Conservation (phyloP, 2,888 invertebrate species). For the Chironomus tentans region DNA sequence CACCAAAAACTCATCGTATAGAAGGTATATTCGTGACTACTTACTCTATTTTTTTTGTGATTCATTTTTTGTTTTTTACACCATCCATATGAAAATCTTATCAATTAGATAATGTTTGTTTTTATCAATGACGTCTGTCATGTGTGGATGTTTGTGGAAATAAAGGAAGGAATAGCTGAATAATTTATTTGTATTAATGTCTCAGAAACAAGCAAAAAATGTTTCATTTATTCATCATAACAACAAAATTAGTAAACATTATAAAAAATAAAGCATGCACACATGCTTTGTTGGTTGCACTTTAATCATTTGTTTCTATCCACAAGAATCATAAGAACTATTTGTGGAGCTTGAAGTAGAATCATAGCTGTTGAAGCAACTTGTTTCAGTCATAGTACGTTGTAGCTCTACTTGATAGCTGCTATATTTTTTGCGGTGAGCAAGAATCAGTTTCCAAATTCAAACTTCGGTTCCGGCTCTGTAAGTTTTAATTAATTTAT, state of each 20-base stretch:
- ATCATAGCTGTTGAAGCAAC: conserved; percentile 28
- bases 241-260: background rate
- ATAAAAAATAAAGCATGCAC: background rate
- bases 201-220: background rate
- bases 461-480: conserved; percentile 76
- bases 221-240: background rate
- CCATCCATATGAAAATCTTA: too few species aligned
- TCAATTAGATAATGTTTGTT: too few species aligned
- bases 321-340: conserved; percentile 1
- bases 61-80: background rate
- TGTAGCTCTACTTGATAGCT: conserved; percentile 29
- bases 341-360: conserved; percentile 23
- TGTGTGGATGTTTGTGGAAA: background rate
- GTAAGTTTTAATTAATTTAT: conserved; percentile 29
- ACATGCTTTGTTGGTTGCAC: too few species aligned
- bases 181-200: background rate
- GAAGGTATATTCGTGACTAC: background rate
- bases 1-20: background rate
- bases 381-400: background rate
- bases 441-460: conserved; percentile 72
- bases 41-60: too few species aligned
- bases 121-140: background rate
- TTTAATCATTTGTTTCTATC: background rate
- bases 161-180: background rate
- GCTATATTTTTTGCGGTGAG: conserved; percentile 43